A percentile compares a stretch with the other conserved stretches of the same genome.
Conservation (phyloP, 2,113 vertebrate species). For the Numida meleagris region DNA sequence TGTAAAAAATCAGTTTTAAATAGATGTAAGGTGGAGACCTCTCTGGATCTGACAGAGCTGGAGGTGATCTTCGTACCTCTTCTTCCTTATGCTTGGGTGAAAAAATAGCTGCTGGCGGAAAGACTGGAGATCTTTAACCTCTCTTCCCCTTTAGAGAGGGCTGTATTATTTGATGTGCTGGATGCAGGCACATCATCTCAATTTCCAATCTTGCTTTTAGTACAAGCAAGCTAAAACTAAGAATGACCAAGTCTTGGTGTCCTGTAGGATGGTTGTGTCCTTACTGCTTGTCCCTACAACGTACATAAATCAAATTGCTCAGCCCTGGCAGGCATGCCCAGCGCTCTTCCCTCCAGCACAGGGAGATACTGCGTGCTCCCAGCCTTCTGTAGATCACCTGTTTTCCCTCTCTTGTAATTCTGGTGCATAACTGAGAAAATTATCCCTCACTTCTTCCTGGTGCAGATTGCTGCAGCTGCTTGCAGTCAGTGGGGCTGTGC, state of each 20-base stretch:
- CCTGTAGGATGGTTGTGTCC: neutral
- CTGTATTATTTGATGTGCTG: fast-evolving
- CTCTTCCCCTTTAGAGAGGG: neutral
- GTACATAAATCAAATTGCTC: neutral
- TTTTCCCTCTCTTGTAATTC: neutral
- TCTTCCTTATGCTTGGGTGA: neutral
- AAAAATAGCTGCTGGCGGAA: neutral
- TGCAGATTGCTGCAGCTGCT: slow-evolving; percentile 50
- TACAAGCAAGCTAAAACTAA: neutral
- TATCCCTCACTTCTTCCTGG: slow-evolving; percentile 16
- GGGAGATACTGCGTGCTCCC: neutral
- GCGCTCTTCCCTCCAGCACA: neutral
- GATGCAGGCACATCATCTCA: neutral
- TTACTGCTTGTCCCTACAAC: neutral
- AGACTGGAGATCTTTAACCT: neutral
- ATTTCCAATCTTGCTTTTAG: neutral
- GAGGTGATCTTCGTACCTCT: neutral
- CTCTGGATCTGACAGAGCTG: neutral
- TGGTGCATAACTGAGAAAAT: slow-evolving; percentile 34
- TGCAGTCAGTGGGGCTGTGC: neutral
- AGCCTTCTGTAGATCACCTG: neutral
- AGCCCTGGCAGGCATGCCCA: fast-evolving
- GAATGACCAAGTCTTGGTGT: neutral
- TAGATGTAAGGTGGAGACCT: neutral
- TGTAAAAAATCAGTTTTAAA: neutral